phyloP scores from a whole-genome alignment of 2,888 invertebrate genomes.

The Mamestra brassicae region DNA sequence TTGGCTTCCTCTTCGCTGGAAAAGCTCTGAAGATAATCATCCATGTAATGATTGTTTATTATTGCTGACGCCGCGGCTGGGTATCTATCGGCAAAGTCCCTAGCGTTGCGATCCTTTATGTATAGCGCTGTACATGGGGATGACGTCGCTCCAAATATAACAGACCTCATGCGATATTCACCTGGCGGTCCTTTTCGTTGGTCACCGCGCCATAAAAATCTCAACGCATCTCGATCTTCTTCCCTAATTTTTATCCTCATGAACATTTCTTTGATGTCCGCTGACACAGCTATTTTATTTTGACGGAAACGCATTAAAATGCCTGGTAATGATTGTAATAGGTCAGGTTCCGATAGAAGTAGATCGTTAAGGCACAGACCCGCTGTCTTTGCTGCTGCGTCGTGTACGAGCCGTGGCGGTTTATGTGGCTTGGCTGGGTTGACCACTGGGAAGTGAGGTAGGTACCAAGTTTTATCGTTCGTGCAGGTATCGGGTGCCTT shows the following conservation, averaged over 20 bases:
- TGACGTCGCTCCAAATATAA: conserved; percentile 4
- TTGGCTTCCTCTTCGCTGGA: conserved; percentile 5
- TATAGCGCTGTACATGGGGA: conserved; percentile 12
- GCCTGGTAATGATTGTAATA: conserved; percentile 1
- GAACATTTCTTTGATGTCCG: conserved; percentile 9
- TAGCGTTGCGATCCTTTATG: conserved; percentile 8
- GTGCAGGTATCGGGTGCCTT: background rate
- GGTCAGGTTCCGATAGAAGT: conserved; percentile 11
- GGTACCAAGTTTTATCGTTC: background rate
- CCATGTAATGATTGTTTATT: conserved; percentile 7
- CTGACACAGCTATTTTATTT: conserved; percentile 6
- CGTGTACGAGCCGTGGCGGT: conserved; percentile 7
- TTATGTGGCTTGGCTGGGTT: conserved; percentile 9
- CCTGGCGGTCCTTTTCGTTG: background rate
- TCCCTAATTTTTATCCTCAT: conserved; percentile 16
- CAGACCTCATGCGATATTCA: conserved; percentile 6
- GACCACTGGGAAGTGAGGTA: conserved; percentile 7
- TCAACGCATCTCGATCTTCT: conserved; percentile 13
- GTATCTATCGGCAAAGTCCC: conserved; percentile 8
- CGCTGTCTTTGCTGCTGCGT: conserved; percentile 3
- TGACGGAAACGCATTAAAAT: conserved; percentile 19
- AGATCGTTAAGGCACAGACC: conserved; percentile 9
- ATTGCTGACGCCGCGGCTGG: conserved; percentile 7
- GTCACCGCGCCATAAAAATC: conserved; percentile 1
- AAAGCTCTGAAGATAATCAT: conserved; percentile 5